Evolutionary conservation across 1,140 invertebrate genomes (phyloP), one percentile per base, ranked within the genome.

Genomic region (Sarcophaga bullata): DNA sequence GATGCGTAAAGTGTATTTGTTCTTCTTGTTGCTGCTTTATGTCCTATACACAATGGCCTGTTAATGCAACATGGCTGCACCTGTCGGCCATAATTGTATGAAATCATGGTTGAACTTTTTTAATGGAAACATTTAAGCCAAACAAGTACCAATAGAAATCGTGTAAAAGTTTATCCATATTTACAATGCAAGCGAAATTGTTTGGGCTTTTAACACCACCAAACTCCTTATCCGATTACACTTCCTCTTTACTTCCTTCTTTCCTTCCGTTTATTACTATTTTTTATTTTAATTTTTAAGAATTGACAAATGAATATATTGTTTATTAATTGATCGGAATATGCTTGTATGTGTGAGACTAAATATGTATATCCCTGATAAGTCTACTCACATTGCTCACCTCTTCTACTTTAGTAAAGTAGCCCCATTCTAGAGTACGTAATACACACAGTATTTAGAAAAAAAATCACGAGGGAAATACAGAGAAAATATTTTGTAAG

Each of bases 321-420:
- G 86, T 84, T 85, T 89, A 88, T 88, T 89, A 89, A 89, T 89
- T 89, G 88, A 88, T 89, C 87, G 87, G 86, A 87, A 88, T 88
- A 86, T 88, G 86, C 87, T 86, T 86, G 89, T 58, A 84, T 68
- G 8, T 9, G 50, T 0, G 9, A 52, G 50, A 37, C 25, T 37
- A 37, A 37, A 37, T 37, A 37, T 4, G 25, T 37, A 37, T 37
- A 37, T 37, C 25, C 25, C 25, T 37, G 25, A 37, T 37, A 37
- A 37, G 25, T 37, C 25, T 37, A 37, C 25, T 37, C 25, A 37
- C 25, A 37, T 37, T 37, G 4, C 25, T 37, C 25, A 37, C 25
- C 25, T 37, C 25, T 37, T 37, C 25, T n/a, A n/a, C n/a, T n/a
- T n/a, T n/a, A 37, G 25, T 37, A 37, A 37, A 37, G 25, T 37